Evolutionary conservation across 1,140 invertebrate genomes (phyloP).

Genomic region (Sycophila sp.): DNA sequence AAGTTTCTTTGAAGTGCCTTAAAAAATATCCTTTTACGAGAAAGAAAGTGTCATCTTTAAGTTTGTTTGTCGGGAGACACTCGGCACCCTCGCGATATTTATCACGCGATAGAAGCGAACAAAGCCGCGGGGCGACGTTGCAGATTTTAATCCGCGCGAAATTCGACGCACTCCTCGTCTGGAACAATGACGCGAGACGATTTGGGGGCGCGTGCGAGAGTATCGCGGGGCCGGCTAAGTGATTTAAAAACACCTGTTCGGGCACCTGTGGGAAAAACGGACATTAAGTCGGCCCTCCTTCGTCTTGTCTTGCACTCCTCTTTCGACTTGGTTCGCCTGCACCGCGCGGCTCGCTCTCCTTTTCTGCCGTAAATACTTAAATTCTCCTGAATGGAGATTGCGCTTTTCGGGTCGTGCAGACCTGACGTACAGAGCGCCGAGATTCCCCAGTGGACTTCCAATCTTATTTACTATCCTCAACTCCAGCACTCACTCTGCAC

Average conservation of each 20-base stretch:
- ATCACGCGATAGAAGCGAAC: neutral
- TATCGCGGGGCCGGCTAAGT: slow-evolving; percentile 11
- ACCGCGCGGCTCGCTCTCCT: no score
- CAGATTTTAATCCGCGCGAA: neutral
- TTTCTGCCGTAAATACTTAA: neutral
- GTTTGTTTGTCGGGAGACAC: no score
- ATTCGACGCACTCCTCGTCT: neutral
- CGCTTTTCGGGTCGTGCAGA: neutral
- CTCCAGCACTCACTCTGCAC: no score
- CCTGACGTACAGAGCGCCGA: no score
- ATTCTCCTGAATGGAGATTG: slow-evolving; percentile 3
- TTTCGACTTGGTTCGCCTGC: no score
- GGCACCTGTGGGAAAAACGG: slow-evolving; percentile 8
- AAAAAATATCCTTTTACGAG: no score
- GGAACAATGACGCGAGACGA: neutral
- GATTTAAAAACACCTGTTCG: slow-evolving; percentile 30
- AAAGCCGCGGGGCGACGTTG: no score
- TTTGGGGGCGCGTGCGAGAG: neutral
- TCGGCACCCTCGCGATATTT: neutral
- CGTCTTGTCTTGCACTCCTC: neutral
- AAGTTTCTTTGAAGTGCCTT: no score
- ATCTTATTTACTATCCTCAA: no score
- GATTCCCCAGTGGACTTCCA: no score
- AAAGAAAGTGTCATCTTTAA: no score
- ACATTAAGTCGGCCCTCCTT: neutral